Conservation (phyloP, 2,113 vertebrate genomes). For the Thermophis baileyi region DNA sequence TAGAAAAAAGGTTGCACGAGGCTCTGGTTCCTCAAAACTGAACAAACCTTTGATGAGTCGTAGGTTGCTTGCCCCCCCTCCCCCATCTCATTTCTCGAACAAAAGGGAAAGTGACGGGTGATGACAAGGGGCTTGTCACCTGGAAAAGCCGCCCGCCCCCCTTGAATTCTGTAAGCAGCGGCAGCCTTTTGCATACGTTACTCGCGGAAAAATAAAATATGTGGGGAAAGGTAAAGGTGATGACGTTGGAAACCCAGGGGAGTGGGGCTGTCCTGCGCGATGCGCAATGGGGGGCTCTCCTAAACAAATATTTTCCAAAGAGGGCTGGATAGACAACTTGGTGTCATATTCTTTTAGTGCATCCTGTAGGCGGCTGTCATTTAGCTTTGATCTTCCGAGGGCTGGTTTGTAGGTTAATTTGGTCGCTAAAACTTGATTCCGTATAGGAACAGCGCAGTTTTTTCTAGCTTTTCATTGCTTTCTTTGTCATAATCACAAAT, state of each 20-base stretch:
- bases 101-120: not conserved
- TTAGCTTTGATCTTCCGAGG: not conserved
- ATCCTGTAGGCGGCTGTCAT: not conserved
- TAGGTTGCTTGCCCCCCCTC: not conserved
- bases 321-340: not conserved
- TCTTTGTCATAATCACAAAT: not conserved
- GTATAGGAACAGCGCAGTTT: not conserved
- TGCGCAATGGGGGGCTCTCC: not conserved
- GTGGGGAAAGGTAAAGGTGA: not conserved
- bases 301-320: not conserved
- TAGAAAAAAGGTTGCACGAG: not conserved
- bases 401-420: not conserved
- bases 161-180: not conserved
- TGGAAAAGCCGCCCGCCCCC: not conserved
- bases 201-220: not conserved
- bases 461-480: not conserved
- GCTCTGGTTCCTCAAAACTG: not conserved
- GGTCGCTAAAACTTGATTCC: not conserved
- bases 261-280: not conserved
- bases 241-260: not conserved
- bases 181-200: slow-evolving; percentile 25
- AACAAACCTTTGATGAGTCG: not conserved
- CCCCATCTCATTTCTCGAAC: not conserved
- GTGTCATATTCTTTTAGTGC: not conserved
- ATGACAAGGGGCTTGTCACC: not conserved